phyloP scores from a whole-genome alignment of 2,797 vertebrate species.

The Austrolebias charrua region DNA sequence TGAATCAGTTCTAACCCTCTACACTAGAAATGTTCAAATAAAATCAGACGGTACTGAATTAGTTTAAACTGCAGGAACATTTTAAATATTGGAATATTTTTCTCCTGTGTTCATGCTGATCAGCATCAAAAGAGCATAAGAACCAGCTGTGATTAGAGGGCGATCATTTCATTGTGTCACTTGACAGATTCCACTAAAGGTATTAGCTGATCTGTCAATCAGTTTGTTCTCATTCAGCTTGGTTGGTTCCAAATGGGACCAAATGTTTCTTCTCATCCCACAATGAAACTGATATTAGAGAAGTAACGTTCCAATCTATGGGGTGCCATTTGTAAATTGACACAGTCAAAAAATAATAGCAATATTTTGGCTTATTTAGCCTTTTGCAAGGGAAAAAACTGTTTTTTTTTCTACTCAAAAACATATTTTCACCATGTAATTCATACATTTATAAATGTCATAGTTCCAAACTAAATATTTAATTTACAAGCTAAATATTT shows the following conservation, averaged over 20 bases:
- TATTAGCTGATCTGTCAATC: background rate
- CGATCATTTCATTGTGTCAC: background rate
- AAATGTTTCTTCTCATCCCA: background rate
- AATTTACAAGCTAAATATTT: no score
- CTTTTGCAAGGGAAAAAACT: no score
- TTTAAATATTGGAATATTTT: conserved; percentile 31
- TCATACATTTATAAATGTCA: no score
- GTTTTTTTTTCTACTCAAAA: no score
- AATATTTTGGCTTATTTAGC: no score
- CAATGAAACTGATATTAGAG: background rate
- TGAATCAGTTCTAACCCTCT: conserved; percentile 49
- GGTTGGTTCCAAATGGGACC: background rate
- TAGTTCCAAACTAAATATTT: no score
- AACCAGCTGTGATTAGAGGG: conserved; percentile 19
- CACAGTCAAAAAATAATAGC: no score
- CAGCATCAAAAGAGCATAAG: conserved; percentile 32
- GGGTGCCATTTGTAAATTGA: no score
- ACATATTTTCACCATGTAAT: no score
- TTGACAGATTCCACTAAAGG: background rate
- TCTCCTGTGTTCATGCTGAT: conserved; percentile 19
- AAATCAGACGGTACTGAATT: conserved; percentile 33
- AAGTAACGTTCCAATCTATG: no score
- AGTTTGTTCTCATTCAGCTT: background rate
- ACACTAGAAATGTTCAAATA: conserved; percentile 47
- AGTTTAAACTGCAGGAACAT: conserved; percentile 42